phyloP scores from a whole-genome alignment of 2,797 vertebrate species.

The Amphiprion clarkii region DNA sequence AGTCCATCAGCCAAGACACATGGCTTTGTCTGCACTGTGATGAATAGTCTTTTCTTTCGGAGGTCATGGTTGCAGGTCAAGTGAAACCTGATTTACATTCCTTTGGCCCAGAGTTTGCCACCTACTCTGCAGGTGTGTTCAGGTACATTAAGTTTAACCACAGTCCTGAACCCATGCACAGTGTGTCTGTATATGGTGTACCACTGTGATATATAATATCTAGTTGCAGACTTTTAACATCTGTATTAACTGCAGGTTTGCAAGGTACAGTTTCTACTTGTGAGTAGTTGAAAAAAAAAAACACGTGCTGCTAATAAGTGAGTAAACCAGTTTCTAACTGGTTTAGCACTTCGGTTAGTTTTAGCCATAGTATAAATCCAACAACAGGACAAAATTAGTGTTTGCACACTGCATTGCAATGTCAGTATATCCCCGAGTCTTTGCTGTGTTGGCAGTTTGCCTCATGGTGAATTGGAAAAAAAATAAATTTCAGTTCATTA shows the following conservation, averaged over 20 bases:
- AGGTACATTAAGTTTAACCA: too few species aligned
- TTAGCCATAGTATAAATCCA: neutral
- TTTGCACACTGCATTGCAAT: neutral
- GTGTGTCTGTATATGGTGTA: too few species aligned
- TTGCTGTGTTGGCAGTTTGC: too few species aligned
- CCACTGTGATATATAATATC: too few species aligned
- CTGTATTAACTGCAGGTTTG: neutral
- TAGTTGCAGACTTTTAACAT: too few species aligned
- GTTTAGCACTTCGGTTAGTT: neutral
- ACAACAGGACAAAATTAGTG: neutral
- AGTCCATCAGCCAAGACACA: neutral
- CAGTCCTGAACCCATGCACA: too few species aligned
- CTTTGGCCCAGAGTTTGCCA: conserved; percentile 1
- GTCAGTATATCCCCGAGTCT: too few species aligned
- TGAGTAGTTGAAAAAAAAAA: too few species aligned
- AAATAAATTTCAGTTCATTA: neutral
- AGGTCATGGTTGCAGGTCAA: conserved; percentile 19
- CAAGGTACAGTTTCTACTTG: too few species aligned
- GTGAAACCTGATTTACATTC: conserved; percentile 24
- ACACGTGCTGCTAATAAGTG: too few species aligned
- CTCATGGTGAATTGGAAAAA: too few species aligned
- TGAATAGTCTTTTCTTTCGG: conserved; percentile 29
- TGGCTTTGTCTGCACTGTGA: conserved; percentile 24
- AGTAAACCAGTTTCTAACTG: neutral
- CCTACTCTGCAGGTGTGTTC: conserved; percentile 1